A percentile compares a stretch with the other conserved stretches of the same genome.
phyloP scores from a whole-genome alignment of 2,797 vertebrate genomes.

The Numenius phaeopus region DNA sequence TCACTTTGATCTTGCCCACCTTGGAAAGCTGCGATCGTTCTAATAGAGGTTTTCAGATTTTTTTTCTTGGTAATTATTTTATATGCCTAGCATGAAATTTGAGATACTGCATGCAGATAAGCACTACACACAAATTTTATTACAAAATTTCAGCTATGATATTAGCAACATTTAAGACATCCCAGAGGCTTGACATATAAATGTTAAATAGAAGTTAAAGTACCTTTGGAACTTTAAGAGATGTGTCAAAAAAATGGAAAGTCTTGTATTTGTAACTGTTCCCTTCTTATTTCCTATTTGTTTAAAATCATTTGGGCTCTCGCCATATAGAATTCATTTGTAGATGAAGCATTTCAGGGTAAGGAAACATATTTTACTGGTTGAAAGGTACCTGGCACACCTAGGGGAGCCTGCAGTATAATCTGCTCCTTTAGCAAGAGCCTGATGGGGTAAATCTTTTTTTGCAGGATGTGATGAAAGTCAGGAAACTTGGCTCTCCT shows the following conservation, averaged over 20 bases:
- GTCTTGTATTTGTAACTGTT: neutral
- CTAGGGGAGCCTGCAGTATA: neutral
- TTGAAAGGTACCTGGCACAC: neutral
- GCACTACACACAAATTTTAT: neutral
- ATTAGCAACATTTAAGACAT: neutral
- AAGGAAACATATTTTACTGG: neutral
- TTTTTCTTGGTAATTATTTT: neutral
- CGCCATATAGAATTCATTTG: neutral
- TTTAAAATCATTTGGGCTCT: neutral
- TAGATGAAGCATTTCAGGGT: neutral
- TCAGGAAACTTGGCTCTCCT: neutral
- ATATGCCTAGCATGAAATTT: neutral
- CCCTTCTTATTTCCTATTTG: neutral
- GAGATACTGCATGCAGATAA: neutral
- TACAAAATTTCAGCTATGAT: neutral
- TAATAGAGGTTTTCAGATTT: neutral
- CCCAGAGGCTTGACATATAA: neutral
- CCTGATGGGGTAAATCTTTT: neutral
- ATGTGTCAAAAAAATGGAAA: neutral
- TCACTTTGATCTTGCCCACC: neutral
- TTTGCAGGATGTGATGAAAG: neutral
- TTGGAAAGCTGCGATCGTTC: neutral
- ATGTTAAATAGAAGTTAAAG: neutral
- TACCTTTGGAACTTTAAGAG: neutral
- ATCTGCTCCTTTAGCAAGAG: neutral